Percentiles rank a stretch among this genome's conserved stretches.
Evolutionary conservation across 2,113 vertebrate species (phyloP).

Genomic region (Strigops habroptila): DNA sequence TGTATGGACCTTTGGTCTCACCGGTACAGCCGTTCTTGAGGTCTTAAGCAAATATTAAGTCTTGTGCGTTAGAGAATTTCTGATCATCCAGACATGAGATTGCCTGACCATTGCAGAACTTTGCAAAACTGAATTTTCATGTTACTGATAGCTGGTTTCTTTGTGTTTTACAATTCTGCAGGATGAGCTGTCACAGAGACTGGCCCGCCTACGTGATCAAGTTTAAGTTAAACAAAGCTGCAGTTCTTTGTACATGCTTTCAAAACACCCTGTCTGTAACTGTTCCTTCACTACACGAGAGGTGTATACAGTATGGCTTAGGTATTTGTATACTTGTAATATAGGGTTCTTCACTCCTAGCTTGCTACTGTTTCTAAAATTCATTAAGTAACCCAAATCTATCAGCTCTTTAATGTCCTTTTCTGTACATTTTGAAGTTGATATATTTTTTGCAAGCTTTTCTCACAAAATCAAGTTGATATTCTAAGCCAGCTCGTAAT

Average conservation of each 20-base stretch:
- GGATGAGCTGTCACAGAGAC: constrained; percentile 92
- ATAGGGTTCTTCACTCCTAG: constrained; percentile 12
- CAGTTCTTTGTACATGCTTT: not conserved
- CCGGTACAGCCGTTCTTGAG: not conserved
- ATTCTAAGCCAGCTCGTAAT: not conserved
- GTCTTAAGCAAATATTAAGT: not conserved
- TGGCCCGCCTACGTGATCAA: constrained; percentile 92
- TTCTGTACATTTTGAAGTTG: constrained; percentile 58
- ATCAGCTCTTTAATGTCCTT: constrained; percentile 36
- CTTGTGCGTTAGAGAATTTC: not conserved
- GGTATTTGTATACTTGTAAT: constrained; percentile 25
- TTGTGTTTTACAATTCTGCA: constrained; percentile 47
- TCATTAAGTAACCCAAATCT: constrained; percentile 26
- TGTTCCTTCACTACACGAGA: not conserved
- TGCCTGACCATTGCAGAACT: not conserved
- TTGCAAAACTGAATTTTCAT: not conserved
- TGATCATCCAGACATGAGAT: not conserved
- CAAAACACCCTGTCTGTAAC: constrained; percentile 12
- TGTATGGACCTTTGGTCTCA: not conserved
- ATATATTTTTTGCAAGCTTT: constrained; percentile 67
- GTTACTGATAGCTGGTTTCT: not conserved
- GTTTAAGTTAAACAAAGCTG: constrained; percentile 67
- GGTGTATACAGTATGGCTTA: not conserved
- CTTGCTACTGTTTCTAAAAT: constrained; percentile 47
- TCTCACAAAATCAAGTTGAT: constrained; percentile 35